Percentiles rank a stretch among this genome's conserved stretches.
phyloP scores from a whole-genome alignment of 2,797 vertebrate species.

The Acanthornis magna region DNA sequence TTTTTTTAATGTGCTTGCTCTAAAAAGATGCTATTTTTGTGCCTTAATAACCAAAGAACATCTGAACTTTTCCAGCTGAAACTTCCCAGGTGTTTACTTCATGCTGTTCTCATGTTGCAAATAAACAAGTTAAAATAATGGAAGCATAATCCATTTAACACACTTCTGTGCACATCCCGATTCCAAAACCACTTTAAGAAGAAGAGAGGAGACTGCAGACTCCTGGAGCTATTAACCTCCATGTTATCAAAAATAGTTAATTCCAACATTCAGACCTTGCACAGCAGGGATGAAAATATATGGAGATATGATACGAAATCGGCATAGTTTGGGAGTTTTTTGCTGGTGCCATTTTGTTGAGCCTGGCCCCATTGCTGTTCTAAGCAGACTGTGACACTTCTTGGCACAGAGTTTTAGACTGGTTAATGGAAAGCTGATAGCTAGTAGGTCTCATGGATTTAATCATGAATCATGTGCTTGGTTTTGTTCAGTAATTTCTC shows the following conservation, averaged over 20 bases:
- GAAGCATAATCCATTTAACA: constrained; percentile 17
- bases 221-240: background rate
- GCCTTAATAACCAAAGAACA: background rate
- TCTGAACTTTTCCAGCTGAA: background rate
- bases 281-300: background rate
- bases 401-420: constrained; percentile 21
- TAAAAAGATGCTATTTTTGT: background rate
- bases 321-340: background rate
- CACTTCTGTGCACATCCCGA: background rate
- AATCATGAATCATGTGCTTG: background rate
- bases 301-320: background rate
- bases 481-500: constrained; percentile 24
- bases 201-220: background rate
- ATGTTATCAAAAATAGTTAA: background rate
- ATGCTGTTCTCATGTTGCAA: background rate
- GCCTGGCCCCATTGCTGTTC: constrained; percentile 1
- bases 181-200: background rate
- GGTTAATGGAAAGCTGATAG: constrained; percentile 42
- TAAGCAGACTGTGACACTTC: constrained; percentile 56
- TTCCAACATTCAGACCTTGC: background rate
- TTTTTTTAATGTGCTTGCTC: background rate
- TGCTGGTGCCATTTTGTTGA: background rate
- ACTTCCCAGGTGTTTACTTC: constrained; percentile 40
- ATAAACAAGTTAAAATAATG: constrained; percentile 28
- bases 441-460: background rate